Evolutionary conservation across 2,113 vertebrate genomes (phyloP), one percentile per base, ranked within the genome.

Genomic region (Xiphias gladius): DNA sequence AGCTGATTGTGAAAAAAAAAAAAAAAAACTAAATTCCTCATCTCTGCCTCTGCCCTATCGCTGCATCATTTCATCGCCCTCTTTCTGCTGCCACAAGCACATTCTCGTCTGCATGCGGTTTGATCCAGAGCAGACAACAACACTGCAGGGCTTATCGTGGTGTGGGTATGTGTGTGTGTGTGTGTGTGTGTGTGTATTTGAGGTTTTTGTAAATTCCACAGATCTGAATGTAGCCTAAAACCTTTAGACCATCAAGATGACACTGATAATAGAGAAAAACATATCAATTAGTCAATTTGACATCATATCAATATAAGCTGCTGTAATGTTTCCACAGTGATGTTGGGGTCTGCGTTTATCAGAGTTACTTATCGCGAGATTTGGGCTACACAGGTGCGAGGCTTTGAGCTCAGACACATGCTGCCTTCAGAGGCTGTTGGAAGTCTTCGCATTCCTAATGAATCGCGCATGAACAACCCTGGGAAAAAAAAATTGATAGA

Each of bases 51-150:
- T n/a, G 35, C 2, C 2, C 39, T 63, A 43, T 57, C 52, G n/a
- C 81, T 68, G 63, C 79, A 80, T 86, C 78, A 54, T 72, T 69
- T 68, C 68, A 81, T 70, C 13, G 5, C 2, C 71, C 59, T 64
- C 32, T 32, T 84, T 87, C 70, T 88, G 87, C 91, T 76, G 77
- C 77, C 48, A 62, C 77, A 63, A 79, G 88, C 91, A 80, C 68
- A 88, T 84, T 88, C 83, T 85, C 41, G 57, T 13, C 46, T 76
- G 81, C 80, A 39, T 58, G 80, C 54, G 67, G 68, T 77, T 73
- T 48, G 52, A 73, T 67, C 54, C 61, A 59, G 14, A 62, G 75
- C 50, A 71, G n/a, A 39, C 66, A 82, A 78, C 52, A 75, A 43
- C 69, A 57, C 43, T 55, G 78, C 63, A 81, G 64, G 26, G 69